Evolutionary conservation across 2,888 invertebrate genomes (phyloP).

Genomic region (Drosophila anomelani): DNA sequence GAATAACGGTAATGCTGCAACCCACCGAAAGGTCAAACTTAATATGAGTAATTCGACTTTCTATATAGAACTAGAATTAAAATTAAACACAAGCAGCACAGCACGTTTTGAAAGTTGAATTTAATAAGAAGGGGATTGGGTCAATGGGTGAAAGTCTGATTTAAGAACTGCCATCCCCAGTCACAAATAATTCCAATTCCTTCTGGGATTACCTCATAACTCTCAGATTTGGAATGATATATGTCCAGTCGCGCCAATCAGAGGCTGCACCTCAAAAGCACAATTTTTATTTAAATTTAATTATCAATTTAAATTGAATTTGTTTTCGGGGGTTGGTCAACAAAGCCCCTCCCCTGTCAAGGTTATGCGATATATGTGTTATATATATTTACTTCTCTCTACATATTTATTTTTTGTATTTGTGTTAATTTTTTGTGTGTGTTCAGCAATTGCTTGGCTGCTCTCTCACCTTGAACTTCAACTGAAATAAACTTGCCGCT

Average conservation of each 20-base stretch:
- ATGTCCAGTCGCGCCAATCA: conserved; percentile 9
- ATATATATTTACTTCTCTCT: conserved; percentile 21
- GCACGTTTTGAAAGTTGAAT: conserved; percentile 31
- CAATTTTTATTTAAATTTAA: conserved; percentile 62
- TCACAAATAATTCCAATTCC: conserved; percentile 1
- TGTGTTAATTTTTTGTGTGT: conserved; percentile 64
- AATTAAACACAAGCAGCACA: conserved; percentile 8
- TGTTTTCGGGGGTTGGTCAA: conserved; percentile 36
- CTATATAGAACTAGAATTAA: conserved; percentile 8
- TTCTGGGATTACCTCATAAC: conserved; percentile 29
- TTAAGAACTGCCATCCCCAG: not conserved
- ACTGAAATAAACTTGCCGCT: conserved; percentile 75
- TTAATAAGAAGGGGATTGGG: conserved; percentile 12
- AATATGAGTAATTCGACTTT: conserved; percentile 40
- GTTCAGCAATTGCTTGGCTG: conserved; percentile 59
- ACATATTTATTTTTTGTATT: conserved; percentile 36
- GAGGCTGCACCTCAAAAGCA: conserved; percentile 44
- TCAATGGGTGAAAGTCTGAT: conserved; percentile 19
- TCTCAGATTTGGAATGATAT: conserved; percentile 11
- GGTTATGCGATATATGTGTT: conserved; percentile 46
- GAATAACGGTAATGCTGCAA: conserved; percentile 28
- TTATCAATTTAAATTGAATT: conserved; percentile 68
- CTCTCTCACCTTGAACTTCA: conserved; percentile 75
- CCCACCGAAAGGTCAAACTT: conserved; percentile 34
- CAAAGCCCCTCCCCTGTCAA: conserved; percentile 35